Evolutionary conservation across 1,140 invertebrate genomes (phyloP).

Genomic region (Holotrichia oblita): DNA sequence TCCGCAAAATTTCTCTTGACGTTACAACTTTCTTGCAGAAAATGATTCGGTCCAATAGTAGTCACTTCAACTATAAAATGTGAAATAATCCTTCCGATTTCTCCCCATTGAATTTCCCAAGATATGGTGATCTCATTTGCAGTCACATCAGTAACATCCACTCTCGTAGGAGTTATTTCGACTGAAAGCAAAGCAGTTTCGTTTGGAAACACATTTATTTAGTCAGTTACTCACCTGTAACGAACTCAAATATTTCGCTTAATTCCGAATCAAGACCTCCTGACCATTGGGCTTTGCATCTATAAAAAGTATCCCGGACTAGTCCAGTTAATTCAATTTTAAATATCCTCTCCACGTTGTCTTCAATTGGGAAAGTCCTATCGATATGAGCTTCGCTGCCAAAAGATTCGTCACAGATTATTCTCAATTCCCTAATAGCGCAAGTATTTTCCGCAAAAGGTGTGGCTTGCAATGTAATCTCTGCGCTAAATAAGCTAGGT

Average conservation of each 20-base stretch:
- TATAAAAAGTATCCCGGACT: not conserved
- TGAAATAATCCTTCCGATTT: not conserved
- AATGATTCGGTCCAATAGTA: constrained; percentile 7
- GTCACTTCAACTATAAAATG: not conserved
- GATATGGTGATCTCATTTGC: not conserved
- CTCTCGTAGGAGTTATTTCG: not conserved
- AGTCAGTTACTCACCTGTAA: not conserved
- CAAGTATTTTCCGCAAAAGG: not conserved
- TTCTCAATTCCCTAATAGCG: not conserved
- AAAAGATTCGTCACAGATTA: not conserved
- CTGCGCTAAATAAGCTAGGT: not conserved
- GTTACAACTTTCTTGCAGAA: not conserved
- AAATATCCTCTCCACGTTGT: constrained; percentile 5
- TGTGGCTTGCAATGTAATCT: not conserved
- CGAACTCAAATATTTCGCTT: not conserved
- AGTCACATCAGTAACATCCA: not conserved
- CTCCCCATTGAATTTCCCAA: not conserved
- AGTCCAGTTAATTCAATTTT: not conserved
- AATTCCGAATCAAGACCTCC: not conserved
- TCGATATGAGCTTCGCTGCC: not conserved
- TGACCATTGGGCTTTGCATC: not conserved
- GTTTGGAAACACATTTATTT: not conserved
- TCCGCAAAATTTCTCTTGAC: not conserved
- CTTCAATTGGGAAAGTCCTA: not conserved
- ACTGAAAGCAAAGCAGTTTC: not conserved